Base-by-base conservation (phyloP, 2,113 vertebrate species). In the Struthio camelus region DNA sequence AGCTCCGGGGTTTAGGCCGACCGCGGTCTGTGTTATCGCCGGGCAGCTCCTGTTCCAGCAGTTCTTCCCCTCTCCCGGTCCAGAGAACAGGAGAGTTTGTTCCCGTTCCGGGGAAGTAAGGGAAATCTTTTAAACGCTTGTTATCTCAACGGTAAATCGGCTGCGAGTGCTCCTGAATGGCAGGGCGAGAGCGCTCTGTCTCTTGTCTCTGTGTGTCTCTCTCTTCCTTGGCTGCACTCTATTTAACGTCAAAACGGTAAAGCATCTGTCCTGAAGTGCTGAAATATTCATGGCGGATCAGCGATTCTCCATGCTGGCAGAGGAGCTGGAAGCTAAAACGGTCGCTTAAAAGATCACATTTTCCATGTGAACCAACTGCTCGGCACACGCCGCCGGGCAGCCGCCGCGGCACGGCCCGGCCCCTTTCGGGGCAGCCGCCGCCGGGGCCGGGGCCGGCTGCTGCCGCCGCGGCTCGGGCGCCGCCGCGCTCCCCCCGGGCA, bases 251-350 rank as follows among this genome's bases (percentile, higher is more conserved):
- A 95, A 87, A 93, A 76, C 75, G 87, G 86, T 90, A 96, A 96
- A 93, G 96, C 84, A 95, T 94, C 96, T 85, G 72, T 94, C 82
- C 83, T 97, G 96, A 96, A 91, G 76, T 93, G 95, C 70, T 97
- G 94, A 97, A 94, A 96, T 94, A 97, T 96, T 96, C 80, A 95
- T 95, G 93, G 93, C 32, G 54, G 94, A 93, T 90, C 95, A 93
- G 94, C 84, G 87, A 64, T 78, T 94, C 96, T 80, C 89, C 80
- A 32, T 34, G 18, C 70, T 16, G 67, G 73, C 88, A n/a, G 66
- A 96, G 86, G 75, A 96, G 85, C 90, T 62, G 66, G 86, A 94
- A 97, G 92, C 96, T 96, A 97, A 97, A 98, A 94, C 94, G 91
- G 85, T 91, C 94, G 93, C 90, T 97, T 95, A 95, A 97, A 95